Evolutionary conservation across 1,140 invertebrate genomes (phyloP), one percentile per base, ranked within the genome.

Genomic region (Eulimnadia texana): DNA sequence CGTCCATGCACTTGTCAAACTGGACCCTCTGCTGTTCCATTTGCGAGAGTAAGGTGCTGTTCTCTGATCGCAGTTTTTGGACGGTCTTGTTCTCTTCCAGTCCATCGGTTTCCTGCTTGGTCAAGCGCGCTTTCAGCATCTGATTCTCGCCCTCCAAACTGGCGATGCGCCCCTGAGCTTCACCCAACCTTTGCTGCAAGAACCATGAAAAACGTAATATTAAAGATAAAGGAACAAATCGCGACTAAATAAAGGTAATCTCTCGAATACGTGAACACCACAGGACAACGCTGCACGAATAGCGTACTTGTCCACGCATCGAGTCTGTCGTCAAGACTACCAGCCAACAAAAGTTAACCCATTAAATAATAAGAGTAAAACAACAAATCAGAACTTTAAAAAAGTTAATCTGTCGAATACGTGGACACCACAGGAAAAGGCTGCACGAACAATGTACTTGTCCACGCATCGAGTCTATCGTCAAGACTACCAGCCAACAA

Each of bases 1-100:
- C 84, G 71, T 87, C 85, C 33, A 87, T 71, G 68, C 84, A 86
- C 64, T 80, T 77, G 70, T 86, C 85, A 70, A 86, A 86, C 66
- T 85, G 82, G 61, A 78, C 71, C 52, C 80, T 71, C 65, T 83
- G 81, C 28, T 76, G 75, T 72, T 85, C 79, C 60, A 79, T 79
- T 67, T 81, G 79, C 50, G 78, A 67, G 6, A 74, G 79, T 68
- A 80, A 74, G 6, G 78, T 72, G 23, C 76, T 66, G 70, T 83
- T 82, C 63, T 82, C 80, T 11, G 76, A 76, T 69, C 84, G 77
- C 74, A 85, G 67, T 73, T 79, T 75, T 73, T 82, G 73, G 67
- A 84, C 71, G 25, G 49, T 24, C 50, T 54, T 24, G 22, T 29
- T 57, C 27, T 29, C 55, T 33, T 57, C 24, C 22, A 27, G 55